Evolutionary conservation across 2,113 vertebrate genomes (phyloP), one percentile per base, ranked within the genome.

Genomic region (Campylomormyrus numenius): DNA sequence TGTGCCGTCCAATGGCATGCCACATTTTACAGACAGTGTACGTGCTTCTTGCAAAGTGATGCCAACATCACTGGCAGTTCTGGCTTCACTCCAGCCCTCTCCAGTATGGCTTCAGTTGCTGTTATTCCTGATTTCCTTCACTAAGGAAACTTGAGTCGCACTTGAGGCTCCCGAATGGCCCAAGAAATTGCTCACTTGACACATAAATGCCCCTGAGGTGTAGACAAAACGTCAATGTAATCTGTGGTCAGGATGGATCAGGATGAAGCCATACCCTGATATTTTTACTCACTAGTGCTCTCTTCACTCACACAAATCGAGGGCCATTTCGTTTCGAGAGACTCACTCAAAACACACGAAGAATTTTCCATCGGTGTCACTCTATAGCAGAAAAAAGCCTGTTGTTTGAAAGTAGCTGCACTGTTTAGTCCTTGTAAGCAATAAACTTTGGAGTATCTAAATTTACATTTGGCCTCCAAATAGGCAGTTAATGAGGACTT

Each of bases 401-500:
- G 31, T 77, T 77, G 11, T 19, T 80, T 42, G 35, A 39, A 80
- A 19, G 31, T 39, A 39, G 35, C 17, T 77, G 31, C 70, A 74
- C 39, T 35, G 70, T 88, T n/a, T 62, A 24, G 2, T 66, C 42
- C n/a, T 49, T 49, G 10, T 88, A 77, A 42, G 53, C 24, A 88
- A 88, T 42, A 35, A 88, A 39, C 46, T 56, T 58, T 50, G 48
- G 39, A 56, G 52, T 53, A 56, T 53, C 7, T 24, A 21, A 56
- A 56, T 88, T 52, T 52, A 80, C 74, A 8, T 85, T 46, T 89
- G 89, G 83, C 89, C 89, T 93, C 89, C 92, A 92, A 93, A 93
- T 66, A 91, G 91, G 88, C 90, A 89, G 89, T 88, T 88, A 87
- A 46, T 49, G 31, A 93, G 94, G 94, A 93, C 94, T 94, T 95